Evolutionary conservation across 2,113 vertebrate species (phyloP).

Genomic region (Eurypyga helias): DNA sequence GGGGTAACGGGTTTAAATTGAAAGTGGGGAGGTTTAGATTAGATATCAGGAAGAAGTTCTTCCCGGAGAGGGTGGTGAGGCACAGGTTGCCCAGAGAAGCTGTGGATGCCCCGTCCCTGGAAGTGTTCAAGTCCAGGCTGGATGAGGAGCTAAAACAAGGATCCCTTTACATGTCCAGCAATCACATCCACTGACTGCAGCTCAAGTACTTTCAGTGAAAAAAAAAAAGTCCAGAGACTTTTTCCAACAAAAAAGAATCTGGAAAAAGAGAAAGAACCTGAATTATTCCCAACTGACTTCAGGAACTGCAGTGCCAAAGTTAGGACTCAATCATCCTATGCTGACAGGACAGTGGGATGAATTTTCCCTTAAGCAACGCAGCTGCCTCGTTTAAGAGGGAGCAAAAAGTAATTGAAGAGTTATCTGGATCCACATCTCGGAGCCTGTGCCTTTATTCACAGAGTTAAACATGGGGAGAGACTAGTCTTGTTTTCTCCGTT

Average conservation of each 20-base stretch:
- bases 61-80: too few species aligned
- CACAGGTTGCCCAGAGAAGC: too few species aligned
- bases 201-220: neutral
- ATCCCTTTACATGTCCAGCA: neutral
- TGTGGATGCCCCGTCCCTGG: too few species aligned
- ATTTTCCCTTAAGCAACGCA: neutral
- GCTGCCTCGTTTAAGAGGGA: neutral
- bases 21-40: too few species aligned
- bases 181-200: neutral
- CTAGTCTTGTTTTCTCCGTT: neutral
- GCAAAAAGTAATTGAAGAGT: neutral
- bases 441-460: neutral
- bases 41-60: too few species aligned
- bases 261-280: neutral
- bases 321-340: neutral
- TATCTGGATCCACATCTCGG: neutral
- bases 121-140: too few species aligned
- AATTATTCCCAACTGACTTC: neutral
- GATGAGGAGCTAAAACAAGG: neutral
- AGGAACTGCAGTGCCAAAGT: neutral
- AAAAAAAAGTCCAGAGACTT: accelerated
- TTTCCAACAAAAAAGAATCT: neutral
- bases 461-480: neutral
- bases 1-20: too few species aligned
- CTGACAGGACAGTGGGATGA: neutral